phyloP scores from a whole-genome alignment of 2,888 invertebrate species.

The Nebria brevicollis region DNA sequence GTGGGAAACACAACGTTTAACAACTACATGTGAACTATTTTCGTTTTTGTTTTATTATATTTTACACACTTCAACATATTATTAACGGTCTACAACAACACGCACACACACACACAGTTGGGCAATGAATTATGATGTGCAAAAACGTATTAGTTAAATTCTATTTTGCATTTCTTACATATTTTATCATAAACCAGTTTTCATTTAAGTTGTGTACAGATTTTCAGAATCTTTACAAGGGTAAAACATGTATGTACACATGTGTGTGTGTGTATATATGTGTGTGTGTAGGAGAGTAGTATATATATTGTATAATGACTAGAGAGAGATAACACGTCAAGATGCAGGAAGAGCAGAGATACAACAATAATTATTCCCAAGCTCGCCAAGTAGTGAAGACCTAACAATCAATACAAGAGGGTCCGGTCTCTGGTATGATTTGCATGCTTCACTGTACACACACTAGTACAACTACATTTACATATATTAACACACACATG shows the following conservation, averaged over 20 bases:
- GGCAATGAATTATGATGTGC: background rate
- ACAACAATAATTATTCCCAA: slow-evolving; percentile 43
- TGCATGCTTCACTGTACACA: slow-evolving; percentile 21
- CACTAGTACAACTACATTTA: slow-evolving; percentile 2
- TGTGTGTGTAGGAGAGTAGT: background rate
- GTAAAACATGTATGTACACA: too few relatives aligned
- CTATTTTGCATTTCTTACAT: too few relatives aligned
- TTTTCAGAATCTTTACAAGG: too few relatives aligned
- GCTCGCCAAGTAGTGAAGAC: slow-evolving; percentile 23
- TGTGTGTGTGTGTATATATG: background rate
- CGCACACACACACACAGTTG: background rate
- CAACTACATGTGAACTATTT: slow-evolving; percentile 44
- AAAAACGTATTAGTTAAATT: background rate
- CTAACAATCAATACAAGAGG: slow-evolving; percentile 37
- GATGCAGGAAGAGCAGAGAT: slow-evolving; percentile 25
- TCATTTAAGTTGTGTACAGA: too few relatives aligned
- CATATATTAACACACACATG: slow-evolving; percentile 7
- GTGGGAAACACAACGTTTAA: slow-evolving; percentile 23
- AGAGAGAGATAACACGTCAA: background rate
- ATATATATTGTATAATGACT: background rate
- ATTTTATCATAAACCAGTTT: too few relatives aligned
- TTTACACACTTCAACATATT: slow-evolving; percentile 19
- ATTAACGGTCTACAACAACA: background rate
- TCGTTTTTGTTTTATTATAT: slow-evolving; percentile 30
- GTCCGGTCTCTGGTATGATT: slow-evolving; percentile 33